phyloP scores from a whole-genome alignment of 2,797 vertebrate species.

The Ammospiza maritima region DNA sequence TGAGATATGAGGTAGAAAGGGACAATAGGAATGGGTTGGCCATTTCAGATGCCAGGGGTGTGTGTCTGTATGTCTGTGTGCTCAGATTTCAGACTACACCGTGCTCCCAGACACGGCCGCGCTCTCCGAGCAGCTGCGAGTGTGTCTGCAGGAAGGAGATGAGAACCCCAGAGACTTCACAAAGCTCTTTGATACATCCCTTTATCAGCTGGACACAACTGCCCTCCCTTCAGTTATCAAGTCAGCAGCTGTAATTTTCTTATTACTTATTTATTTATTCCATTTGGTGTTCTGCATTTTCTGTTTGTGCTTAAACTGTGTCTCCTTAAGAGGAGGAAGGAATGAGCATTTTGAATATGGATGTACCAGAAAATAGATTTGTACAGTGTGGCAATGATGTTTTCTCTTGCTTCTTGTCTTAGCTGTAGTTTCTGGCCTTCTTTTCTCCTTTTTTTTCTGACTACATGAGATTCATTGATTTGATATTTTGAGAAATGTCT shows the following conservation, averaged over 20 bases:
- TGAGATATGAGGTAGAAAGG: background rate
- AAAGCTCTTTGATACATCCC: slow-evolving; percentile 89
- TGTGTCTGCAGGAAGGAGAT: slow-evolving; percentile 93
- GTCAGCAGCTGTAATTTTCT: slow-evolving; percentile 75
- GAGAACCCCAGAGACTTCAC: slow-evolving; percentile 94
- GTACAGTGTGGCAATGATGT: background rate
- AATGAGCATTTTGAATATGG: background rate
- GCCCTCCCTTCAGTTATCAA: slow-evolving; percentile 90
- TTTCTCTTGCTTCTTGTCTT: background rate
- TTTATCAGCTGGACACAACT: slow-evolving; percentile 89
- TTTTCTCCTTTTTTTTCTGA: background rate
- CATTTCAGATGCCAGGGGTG: background rate
- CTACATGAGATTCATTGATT: background rate
- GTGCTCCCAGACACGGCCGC: slow-evolving; percentile 90
- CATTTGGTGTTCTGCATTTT: background rate
- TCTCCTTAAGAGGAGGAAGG: background rate
- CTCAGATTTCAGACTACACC: slow-evolving; percentile 93
- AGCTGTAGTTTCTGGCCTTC: background rate
- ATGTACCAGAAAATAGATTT: background rate
- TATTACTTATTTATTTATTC: background rate
- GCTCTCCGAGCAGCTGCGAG: slow-evolving; percentile 88
- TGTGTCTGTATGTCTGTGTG: background rate
- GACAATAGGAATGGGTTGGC: fast-evolving
- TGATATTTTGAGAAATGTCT: background rate
- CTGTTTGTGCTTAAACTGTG: background rate